Evolutionary conservation across 2,113 vertebrate species (phyloP).

Genomic region (Coracopsis vasa): DNA sequence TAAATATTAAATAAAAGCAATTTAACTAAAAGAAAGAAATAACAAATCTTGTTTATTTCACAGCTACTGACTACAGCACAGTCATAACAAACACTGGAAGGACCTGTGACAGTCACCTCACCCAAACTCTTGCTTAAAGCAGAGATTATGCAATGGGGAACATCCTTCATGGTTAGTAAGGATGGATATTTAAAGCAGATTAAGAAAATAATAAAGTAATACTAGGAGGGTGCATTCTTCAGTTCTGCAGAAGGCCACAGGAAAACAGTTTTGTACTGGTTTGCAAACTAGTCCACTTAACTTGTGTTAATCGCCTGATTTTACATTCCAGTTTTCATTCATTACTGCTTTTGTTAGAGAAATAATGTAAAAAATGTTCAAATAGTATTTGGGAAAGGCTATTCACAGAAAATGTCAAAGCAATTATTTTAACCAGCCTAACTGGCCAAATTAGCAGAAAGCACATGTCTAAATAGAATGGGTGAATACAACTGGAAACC

Average conservation of each 20-base stretch:
- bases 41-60: neutral
- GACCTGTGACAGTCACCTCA: neutral
- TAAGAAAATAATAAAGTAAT: neutral
- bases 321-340: neutral
- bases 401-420: neutral
- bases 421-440: neutral
- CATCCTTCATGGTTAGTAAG: neutral
- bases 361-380: neutral
- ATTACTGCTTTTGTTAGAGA: neutral
- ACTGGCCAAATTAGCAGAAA: neutral
- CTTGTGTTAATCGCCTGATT: neutral
- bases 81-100: neutral
- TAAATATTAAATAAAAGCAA: neutral
- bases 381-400: neutral
- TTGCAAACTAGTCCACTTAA: neutral
- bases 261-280: neutral
- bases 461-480: neutral
- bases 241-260: neutral
- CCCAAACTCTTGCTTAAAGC: neutral
- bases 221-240: neutral
- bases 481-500: neutral
- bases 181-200: neutral
- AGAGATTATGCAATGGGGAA: neutral
- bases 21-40: neutral
- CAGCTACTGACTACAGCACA: neutral